Conservation (phyloP, 1,140 invertebrate species). For the Zaprionus gabonicus region DNA sequence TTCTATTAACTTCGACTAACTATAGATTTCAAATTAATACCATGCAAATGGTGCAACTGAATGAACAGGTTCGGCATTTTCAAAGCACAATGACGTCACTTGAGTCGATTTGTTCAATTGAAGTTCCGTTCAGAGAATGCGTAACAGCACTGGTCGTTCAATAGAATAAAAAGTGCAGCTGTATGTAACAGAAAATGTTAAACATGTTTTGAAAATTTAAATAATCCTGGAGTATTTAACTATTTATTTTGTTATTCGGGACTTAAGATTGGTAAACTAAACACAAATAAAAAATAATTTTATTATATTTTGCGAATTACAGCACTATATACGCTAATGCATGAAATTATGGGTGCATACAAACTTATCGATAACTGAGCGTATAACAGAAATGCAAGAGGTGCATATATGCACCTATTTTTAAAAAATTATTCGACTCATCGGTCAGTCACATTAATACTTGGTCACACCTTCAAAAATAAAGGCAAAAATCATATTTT, state of each 20-base stretch:
- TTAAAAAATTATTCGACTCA: background rate
- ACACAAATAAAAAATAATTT: background rate
- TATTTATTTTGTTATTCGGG: background rate
- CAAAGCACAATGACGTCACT: background rate
- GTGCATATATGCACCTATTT: constrained; percentile 6
- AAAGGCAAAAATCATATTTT: background rate
- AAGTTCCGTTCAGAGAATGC: background rate
- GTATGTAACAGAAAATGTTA: background rate
- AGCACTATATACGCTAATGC: constrained; percentile 52
- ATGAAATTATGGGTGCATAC: constrained; percentile 42
- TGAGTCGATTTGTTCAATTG: background rate
- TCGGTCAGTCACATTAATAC: background rate
- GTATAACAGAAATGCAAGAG: constrained; percentile 29
- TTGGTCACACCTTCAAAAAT: background rate
- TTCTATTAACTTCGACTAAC: background rate
- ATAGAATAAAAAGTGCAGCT: background rate
- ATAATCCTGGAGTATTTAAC: background rate
- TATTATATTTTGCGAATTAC: constrained; percentile 31
- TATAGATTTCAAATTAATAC: background rate
- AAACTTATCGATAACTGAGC: constrained; percentile 33
- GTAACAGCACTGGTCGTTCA: background rate
- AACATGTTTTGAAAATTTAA: background rate
- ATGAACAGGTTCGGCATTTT: background rate
- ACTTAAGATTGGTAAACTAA: background rate
- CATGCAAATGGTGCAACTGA: background rate